A percentile compares a stretch with the other conserved stretches of the same genome.
phyloP scores from a whole-genome alignment of 2,797 vertebrate genomes.

The Neomorphus geoffroyi region DNA sequence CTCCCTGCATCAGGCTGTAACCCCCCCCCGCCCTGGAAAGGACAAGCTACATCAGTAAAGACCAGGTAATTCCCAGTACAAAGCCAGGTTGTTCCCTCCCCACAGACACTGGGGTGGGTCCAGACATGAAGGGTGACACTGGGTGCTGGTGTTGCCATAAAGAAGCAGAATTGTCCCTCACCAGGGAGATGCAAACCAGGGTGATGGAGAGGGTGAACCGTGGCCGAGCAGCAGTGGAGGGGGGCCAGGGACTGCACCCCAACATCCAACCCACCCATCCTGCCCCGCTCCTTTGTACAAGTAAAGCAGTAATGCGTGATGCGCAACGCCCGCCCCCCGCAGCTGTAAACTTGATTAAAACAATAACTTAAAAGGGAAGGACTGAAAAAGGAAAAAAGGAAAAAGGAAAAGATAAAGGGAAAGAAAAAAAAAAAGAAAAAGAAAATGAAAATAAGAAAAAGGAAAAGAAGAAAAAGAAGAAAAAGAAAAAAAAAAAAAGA shows the following conservation, averaged over 20 bases:
- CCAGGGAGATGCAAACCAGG: too few relatives aligned
- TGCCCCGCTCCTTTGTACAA: background rate
- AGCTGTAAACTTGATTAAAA: slow-evolving; percentile 91
- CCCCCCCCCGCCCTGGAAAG: background rate
- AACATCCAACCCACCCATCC: background rate
- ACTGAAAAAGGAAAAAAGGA: slow-evolving; percentile 2
- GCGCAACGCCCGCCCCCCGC: slow-evolving; percentile 74
- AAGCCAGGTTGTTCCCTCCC: background rate
- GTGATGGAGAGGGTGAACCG: rapidly evolving
- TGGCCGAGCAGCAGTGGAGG: background rate
- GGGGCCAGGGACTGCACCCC: background rate
- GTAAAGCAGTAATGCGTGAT: background rate
- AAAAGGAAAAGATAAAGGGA: slow-evolving; percentile 18
- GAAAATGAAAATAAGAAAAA: too few relatives aligned
- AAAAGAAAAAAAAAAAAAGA: background rate
- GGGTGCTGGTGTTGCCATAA: background rate
- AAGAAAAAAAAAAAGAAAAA: background rate
- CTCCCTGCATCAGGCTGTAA: background rate
- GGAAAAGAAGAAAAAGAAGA: background rate
- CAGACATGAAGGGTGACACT: background rate
- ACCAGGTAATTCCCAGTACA: background rate
- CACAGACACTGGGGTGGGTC: background rate
- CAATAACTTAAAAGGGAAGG: slow-evolving; percentile 81
- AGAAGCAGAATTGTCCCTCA: background rate
- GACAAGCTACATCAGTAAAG: background rate